Conservation (phyloP, 2,113 vertebrate species). For the Loxodonta africana region DNA sequence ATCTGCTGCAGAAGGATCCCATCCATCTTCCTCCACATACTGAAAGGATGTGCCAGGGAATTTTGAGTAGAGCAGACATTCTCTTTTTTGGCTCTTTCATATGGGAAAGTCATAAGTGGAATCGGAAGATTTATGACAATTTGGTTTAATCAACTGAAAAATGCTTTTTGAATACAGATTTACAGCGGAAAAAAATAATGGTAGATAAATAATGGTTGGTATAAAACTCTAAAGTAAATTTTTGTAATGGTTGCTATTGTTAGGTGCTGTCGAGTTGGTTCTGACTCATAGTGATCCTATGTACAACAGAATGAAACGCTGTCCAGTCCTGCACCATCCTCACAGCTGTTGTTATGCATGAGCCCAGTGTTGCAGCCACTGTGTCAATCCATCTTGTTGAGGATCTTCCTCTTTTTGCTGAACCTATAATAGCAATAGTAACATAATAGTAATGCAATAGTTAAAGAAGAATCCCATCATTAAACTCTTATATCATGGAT, state of each 20-base stretch:
- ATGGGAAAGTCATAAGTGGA: background rate
- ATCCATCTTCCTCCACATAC: background rate
- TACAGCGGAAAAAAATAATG: constrained; percentile 18
- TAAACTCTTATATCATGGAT: background rate
- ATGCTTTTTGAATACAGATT: constrained; percentile 28
- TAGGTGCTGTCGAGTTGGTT: too few relatives aligned
- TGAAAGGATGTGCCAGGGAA: background rate
- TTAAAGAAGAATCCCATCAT: background rate
- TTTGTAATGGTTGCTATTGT: background rate
- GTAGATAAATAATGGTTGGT: background rate
- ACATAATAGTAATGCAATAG: background rate
- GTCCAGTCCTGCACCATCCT: too few relatives aligned
- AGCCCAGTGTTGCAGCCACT: too few relatives aligned
- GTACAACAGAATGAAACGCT: too few relatives aligned
- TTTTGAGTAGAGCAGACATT: constrained; percentile 27
- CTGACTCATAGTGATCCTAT: too few relatives aligned
- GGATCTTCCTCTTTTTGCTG: too few relatives aligned
- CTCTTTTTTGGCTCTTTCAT: constrained; percentile 26
- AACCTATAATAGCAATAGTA: background rate
- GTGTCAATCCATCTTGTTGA: too few relatives aligned
- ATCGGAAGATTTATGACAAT: constrained; percentile 45
- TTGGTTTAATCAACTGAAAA: constrained; percentile 39
- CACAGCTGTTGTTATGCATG: too few relatives aligned
- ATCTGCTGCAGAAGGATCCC: background rate
- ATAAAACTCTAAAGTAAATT: background rate